phyloP scores from a whole-genome alignment of 2,888 invertebrate species.

The Phaedon cochleariae region DNA sequence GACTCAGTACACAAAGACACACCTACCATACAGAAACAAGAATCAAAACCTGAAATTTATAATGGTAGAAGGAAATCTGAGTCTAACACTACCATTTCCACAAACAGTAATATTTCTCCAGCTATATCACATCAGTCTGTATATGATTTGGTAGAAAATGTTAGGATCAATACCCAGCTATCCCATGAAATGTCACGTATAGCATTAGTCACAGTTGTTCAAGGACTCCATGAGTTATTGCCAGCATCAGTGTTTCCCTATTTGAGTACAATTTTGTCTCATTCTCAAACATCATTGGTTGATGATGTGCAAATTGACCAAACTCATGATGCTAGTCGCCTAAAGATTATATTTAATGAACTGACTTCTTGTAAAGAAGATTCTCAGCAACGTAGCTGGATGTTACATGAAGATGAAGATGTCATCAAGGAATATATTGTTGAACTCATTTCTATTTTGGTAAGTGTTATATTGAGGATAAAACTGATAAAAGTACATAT shows the following conservation, averaged over 20 bases:
- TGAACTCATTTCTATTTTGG: slow-evolving; percentile 84
- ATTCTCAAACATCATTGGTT: slow-evolving; percentile 68
- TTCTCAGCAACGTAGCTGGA: slow-evolving; percentile 95
- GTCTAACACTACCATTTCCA: slow-evolving; percentile 38
- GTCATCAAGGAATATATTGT: slow-evolving; percentile 86
- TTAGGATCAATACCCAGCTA: slow-evolving; percentile 83
- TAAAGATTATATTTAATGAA: slow-evolving; percentile 84
- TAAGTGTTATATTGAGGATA: slow-evolving; percentile 61
- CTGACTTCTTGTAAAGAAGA: slow-evolving; percentile 92
- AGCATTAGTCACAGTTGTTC: slow-evolving; percentile 80
- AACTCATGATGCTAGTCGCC: slow-evolving; percentile 83
- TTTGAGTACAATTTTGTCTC: slow-evolving; percentile 66
- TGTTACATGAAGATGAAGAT: slow-evolving; percentile 91
- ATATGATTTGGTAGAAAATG: slow-evolving; percentile 81
- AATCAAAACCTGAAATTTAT: slow-evolving; percentile 50
- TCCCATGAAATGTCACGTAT: slow-evolving; percentile 88
- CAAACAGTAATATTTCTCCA: slow-evolving; percentile 54
- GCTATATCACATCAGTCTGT: slow-evolving; percentile 67
- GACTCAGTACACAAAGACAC: slow-evolving; percentile 46
- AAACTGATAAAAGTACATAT: no score
- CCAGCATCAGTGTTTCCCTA: slow-evolving; percentile 70
- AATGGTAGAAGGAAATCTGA: slow-evolving; percentile 51
- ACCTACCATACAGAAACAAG: slow-evolving; percentile 50
- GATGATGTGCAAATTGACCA: slow-evolving; percentile 76
- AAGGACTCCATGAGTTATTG: slow-evolving; percentile 66